These are phyloP conservation scores for Wiebesia pumilae DNA, from an alignment of 1,140 invertebrate genomes.

Conservation along the genomic window DNA sequence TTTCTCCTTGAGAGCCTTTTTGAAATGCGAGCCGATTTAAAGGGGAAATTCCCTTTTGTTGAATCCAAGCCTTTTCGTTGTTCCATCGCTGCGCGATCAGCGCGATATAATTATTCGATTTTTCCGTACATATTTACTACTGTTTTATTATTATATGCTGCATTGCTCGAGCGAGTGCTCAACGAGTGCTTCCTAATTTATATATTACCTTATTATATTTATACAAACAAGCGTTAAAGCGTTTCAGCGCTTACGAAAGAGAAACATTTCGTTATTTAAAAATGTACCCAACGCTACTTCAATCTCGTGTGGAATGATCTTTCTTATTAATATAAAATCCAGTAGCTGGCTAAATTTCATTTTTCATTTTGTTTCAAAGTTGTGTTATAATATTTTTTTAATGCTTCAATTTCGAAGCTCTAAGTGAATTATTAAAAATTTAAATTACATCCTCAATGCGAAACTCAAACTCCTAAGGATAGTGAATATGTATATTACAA, in stretches of 20 bases:
- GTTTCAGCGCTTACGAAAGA: not conserved
- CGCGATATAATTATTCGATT: not conserved
- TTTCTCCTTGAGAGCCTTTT: not conserved
- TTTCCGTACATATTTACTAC: not conserved
- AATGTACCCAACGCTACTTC: not conserved
- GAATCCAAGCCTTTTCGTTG: not conserved
- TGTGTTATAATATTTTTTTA: no score
- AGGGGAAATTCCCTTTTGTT: not conserved
- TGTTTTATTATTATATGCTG: not conserved
- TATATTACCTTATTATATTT: not conserved
- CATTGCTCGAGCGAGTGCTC: not conserved
- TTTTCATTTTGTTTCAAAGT: no score
- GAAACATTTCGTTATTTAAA: not conserved
- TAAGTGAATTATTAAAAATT: no score
- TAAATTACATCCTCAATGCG: no score
- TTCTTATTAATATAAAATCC: no score
- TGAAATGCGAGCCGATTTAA: not conserved
- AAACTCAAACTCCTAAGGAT: no score
- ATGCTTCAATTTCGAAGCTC: no score
- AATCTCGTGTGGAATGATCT: no score
- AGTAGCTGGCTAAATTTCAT: no score
- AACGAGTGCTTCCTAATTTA: not conserved
- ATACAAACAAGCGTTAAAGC: not conserved
- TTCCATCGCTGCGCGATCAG: not conserved
- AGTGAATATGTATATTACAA: no score